Evolutionary conservation across 2,797 vertebrate species (phyloP), one percentile per base, ranked within the genome.

Genomic region (Alfaro cultratus): DNA sequence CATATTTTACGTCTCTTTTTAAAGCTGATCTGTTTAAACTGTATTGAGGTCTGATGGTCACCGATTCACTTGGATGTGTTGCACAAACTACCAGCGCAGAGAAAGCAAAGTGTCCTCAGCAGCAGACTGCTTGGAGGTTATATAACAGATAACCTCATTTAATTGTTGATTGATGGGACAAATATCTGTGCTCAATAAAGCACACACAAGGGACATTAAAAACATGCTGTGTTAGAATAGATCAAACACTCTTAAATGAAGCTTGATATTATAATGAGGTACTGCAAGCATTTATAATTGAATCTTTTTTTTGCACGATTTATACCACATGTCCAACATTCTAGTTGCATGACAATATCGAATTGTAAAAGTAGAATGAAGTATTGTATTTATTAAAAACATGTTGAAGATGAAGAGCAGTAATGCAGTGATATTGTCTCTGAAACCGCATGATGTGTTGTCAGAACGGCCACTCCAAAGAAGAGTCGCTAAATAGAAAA

Each of bases 201-300:
- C 71, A 88, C 68, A 88, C 79, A 83, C 78, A 49, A 53, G 3
- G 49, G 85, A 92, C 64, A 80, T 49, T n/a, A 51, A 13, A 0
- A 1, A 51, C 60, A 43, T 11, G 43, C 79, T 47, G 36, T 5
- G 47, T 76, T 49, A 60, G 26, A 21, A 49, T 3, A 55, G 75
- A 79, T 84, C 74, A 86, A 91, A 89, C 78, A 76, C 13, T 23
- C 11, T 60, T 78, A 71, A 81, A 74, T 74, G 23, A 45, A 73
- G 53, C 34, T 51, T 81, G 53, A 82, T 46, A 29, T 6, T n/a
- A 21, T 72, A 43, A 76, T 72, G 57, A 77, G 76, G 43, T 64
- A 29, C 43, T 77, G 49, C 3, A 41, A 76, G 49, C 1, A 0
- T 64, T 83, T 64, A 76, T 43, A 55, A 73, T 46, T 51, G 31